Conservation (phyloP, 2,888 invertebrate genomes). For the Thereva unica region DNA sequence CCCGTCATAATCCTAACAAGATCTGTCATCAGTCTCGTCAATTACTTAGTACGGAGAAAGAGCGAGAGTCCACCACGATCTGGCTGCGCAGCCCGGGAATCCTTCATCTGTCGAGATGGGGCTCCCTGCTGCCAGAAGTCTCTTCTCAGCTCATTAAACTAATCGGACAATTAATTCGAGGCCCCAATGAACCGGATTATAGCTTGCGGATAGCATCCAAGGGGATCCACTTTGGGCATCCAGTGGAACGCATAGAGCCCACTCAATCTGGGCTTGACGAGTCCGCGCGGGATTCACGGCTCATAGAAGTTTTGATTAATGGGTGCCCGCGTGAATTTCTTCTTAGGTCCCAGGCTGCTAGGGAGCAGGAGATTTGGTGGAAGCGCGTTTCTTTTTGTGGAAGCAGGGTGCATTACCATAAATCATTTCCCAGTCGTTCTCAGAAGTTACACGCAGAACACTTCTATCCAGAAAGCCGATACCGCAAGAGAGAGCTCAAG, state of each 20-base stretch:
- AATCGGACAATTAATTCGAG: constrained; percentile 37
- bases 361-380: not conserved
- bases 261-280: constrained; percentile 11
- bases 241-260: not conserved
- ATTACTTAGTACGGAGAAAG: not conserved
- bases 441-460: not conserved
- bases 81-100: not conserved
- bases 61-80: too few relatives aligned
- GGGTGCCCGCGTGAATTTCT: constrained; percentile 17
- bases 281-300: constrained; percentile 28
- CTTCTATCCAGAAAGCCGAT: not conserved
- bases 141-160: constrained; percentile 36
- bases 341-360: not conserved
- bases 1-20: constrained; percentile 28
- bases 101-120: constrained; percentile 6
- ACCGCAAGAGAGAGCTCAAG: not conserved
- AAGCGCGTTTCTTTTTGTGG: not conserved
- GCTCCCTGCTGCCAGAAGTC: constrained; percentile 33
- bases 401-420: constrained; percentile 13
- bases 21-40: constrained; percentile 28
- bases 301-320: constrained; percentile 35
- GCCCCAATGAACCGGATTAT: constrained; percentile 25
- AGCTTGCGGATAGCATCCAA: not conserved
- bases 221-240: not conserved
- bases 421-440: constrained; percentile 8